Base-by-base conservation (phyloP, 2,888 invertebrate genomes). In the Lasioglossum morio region DNA sequence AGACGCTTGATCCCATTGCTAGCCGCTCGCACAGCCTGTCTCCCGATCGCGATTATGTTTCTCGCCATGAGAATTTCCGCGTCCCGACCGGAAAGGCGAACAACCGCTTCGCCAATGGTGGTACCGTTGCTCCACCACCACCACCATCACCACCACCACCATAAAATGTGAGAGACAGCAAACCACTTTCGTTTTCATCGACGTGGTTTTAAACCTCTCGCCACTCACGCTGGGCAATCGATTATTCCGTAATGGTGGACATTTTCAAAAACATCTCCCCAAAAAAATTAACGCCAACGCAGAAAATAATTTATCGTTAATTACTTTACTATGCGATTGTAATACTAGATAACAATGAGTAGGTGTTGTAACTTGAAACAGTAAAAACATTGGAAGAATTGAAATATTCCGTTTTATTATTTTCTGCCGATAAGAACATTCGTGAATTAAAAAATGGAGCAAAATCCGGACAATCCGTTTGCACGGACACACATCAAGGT, bases 111-210 rank as follows among this genome's bases (percentile, higher is more conserved):
- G 19, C 43, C n/a, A 37, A 14, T 43, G n/a, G 34, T 37, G 12
- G 16, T 8, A 60, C 43, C 37, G 70, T 1, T 23, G 0, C 8
- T 40, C 12, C 40, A 27, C n/a, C 43, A 70, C 60, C 27, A 27
- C 27, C 60, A 60, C 46, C 60, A 14, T 16, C 46, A 16, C 16
- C 60, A 60, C 46, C n/a, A 70, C 57, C 57, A 27, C 12, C 60
- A 60, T 30, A 30, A 27, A 30, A 27, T n/a, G 60, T 5, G 27
- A 57, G 30, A 2, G 37, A 10, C 19, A 27, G 0, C n/a, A 23
- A 57, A 82, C 34, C 72, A 57, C 72, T 82, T 69, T 66, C 76
- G 16, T 76, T 84, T 63, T 77, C 83, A 37, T 40, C 40, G 12
- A 5, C 7, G 48, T 8, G 46, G 19, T 19, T 40, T 27, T 19